Percentiles rank a stretch among this genome's conserved stretches.
Evolutionary conservation across 2,113 vertebrate genomes (phyloP).

Genomic region (Perccottus glenii): DNA sequence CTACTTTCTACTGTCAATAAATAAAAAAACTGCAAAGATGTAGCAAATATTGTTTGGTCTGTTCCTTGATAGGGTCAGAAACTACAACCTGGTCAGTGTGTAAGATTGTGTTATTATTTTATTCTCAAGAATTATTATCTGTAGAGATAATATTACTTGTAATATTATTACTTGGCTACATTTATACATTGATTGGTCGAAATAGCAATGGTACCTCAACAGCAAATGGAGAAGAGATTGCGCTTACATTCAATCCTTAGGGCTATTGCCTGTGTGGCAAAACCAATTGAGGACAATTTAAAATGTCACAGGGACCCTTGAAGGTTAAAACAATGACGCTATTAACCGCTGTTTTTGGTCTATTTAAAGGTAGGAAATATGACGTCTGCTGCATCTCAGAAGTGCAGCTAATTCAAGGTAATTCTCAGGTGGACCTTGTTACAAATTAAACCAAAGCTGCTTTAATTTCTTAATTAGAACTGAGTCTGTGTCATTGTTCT

Average conservation of each 20-base stretch:
- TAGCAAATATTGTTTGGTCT: no score
- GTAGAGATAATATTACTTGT: no score
- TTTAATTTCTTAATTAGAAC: conserved; percentile 54
- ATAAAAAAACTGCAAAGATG: no score
- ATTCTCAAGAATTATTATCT: no score
- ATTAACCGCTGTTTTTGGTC: conserved; percentile 18
- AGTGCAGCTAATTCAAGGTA: conserved; percentile 30
- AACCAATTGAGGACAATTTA: conserved; percentile 11
- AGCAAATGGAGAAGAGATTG: neutral
- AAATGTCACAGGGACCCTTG: conserved; percentile 28
- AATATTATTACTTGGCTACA: no score
- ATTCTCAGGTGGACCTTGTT: conserved; percentile 31
- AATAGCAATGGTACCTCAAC: no score
- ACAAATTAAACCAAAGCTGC: conserved; percentile 52
- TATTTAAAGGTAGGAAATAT: conserved; percentile 15
- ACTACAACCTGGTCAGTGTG: no score
- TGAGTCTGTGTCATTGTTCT: conserved; percentile 46
- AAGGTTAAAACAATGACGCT: conserved; percentile 43
- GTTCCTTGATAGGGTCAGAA: no score
- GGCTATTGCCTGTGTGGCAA: conserved; percentile 8
- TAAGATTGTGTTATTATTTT: no score
- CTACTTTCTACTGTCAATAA: no score
- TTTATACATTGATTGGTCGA: no score
- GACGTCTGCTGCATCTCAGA: conserved; percentile 27
- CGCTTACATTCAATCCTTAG: conserved; percentile 11